Evolutionary conservation across 2,888 invertebrate genomes (phyloP), one percentile per base, ranked within the genome.

Genomic region (Drosophila mulleri): DNA sequence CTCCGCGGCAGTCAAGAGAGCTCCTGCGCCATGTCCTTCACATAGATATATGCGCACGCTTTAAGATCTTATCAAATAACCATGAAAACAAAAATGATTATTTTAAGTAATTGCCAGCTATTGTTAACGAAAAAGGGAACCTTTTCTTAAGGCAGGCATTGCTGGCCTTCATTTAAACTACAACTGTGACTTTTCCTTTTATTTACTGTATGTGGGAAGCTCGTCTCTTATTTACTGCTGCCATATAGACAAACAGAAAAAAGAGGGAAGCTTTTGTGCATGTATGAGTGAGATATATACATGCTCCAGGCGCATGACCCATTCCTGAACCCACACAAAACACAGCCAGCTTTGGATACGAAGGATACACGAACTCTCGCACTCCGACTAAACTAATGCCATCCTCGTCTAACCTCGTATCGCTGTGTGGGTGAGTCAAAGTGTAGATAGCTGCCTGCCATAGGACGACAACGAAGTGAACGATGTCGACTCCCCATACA

Each of bases 281-380:
- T 78, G 75, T 74, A 52, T 62, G 47, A 58, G 65, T 69, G 65
- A 69, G 65, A 80, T 66, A 70, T 63, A 73, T 73, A 66, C 60
- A 68, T 68, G 83, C 79, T 82, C 60, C 82, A 83, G 84, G 91
- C 91, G 91, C 91, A 91, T 91, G 91, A 91, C 90, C 91, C 88
- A 85, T 88, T 90, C 87, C 88, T 90, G 89, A 90, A 91, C 91
- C 82, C 80, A 62, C 65, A 66, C 74, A 80, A 80, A 72, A 67
- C 73, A 44, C 80, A 72, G 69, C 64, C 83, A 72, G 72, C 70
- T 57, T 48, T 48, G 66, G 58, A 59, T 61, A 75, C 86, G 83
- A 78, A 75, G 76, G 73, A 76, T 77, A 73, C 79, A 81, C 83
- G 86, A 81, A 79, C 80, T 72, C 70, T 78, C 75, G 71, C 74